phyloP scores from a whole-genome alignment of 2,797 vertebrate species.

The Aeoliscus strigatus region DNA sequence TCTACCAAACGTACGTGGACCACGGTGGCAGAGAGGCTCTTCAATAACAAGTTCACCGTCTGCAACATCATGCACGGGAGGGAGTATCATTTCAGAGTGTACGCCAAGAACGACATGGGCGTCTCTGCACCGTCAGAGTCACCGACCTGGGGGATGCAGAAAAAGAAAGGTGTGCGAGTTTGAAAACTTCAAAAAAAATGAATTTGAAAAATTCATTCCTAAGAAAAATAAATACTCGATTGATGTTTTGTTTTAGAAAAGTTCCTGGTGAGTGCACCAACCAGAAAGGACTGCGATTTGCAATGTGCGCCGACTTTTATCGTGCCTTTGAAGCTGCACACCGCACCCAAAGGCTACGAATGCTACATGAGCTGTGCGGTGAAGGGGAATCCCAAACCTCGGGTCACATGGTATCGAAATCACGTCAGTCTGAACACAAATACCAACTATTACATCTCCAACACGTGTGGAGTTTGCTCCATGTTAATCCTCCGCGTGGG shows the following conservation, averaged over 20 bases:
- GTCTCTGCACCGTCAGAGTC: constrained; percentile 80
- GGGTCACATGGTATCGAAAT: constrained; percentile 82
- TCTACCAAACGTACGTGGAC: constrained; percentile 72
- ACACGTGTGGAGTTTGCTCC: constrained; percentile 84
- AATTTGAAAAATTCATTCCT: too few species aligned
- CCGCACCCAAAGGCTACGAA: constrained; percentile 78
- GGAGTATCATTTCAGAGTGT: constrained; percentile 82
- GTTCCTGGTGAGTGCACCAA: constrained; percentile 52
- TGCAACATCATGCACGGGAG: constrained; percentile 76
- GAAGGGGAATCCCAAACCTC: constrained; percentile 78
- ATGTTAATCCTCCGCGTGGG: constrained; percentile 75
- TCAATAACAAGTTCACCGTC: constrained; percentile 83
- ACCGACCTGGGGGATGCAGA: constrained; percentile 75
- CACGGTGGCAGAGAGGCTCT: constrained; percentile 74
- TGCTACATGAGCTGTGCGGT: constrained; percentile 88
- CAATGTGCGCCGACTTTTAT: constrained; percentile 76
- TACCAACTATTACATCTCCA: constrained; percentile 73
- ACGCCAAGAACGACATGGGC: constrained; percentile 84
- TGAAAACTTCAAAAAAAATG: too few species aligned
- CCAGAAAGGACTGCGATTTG: constrained; percentile 60
- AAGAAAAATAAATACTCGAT: neutral
- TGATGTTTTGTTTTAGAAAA: constrained; percentile 67
- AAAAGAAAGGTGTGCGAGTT: constrained; percentile 68
- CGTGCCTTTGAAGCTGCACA: constrained; percentile 78
- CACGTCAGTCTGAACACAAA: constrained; percentile 73